Percentiles rank a stretch among this genome's conserved stretches.
These are phyloP conservation scores for Hucho hucho DNA, from an alignment of 2,113 vertebrate genomes.

Conservation along the genomic window DNA sequence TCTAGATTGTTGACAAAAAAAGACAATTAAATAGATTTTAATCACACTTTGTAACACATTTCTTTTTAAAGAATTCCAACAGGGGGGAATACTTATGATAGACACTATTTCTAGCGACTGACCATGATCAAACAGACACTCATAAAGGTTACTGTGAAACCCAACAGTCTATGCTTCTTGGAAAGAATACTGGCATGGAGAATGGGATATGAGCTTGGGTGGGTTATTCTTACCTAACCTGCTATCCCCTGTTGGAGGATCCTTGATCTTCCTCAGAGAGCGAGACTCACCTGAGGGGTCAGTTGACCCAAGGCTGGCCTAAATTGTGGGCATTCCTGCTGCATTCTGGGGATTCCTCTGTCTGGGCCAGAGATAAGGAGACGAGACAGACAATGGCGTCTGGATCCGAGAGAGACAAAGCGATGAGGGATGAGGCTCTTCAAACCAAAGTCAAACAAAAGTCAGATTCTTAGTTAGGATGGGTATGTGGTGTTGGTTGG, in stretches of 20 bases:
- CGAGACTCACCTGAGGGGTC: background rate
- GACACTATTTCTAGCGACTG: background rate
- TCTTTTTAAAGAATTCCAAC: no score
- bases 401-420: slow-evolving; percentile 20
- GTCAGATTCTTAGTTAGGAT: slow-evolving; percentile 33
- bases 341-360: slow-evolving; percentile 62
- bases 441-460: slow-evolving; percentile 30
- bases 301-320: background rate
- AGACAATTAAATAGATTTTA: no score
- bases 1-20: no score
- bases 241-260: no score
- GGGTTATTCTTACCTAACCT: no score
- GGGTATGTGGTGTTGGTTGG: background rate
- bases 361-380: slow-evolving; percentile 49
- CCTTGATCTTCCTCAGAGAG: background rate
- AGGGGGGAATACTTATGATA: no score
- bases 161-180: no score
- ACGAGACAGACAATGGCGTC: slow-evolving; percentile 26
- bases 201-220: no score
- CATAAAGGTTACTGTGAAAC: no score
- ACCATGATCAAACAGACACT: background rate
- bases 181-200: no score
- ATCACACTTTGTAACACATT: no score
- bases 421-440: slow-evolving; percentile 3
- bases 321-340: slow-evolving; percentile 46